Conservation (phyloP, 2,888 invertebrate species). For the Stenichneumon culpator region DNA sequence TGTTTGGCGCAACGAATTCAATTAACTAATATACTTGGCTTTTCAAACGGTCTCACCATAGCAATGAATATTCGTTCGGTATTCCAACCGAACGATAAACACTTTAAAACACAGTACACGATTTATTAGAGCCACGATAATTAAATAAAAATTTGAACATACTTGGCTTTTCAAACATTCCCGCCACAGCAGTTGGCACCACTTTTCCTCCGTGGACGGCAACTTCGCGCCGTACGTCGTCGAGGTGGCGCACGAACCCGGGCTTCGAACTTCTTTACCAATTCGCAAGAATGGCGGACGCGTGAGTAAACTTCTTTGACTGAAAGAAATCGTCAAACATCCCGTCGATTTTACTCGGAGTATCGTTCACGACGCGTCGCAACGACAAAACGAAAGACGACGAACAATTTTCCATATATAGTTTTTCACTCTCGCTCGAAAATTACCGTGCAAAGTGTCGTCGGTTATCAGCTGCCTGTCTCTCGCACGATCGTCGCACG, state of each 20-base stretch:
- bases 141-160: not conserved
- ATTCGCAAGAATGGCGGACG: slow-evolving; percentile 79
- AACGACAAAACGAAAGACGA: slow-evolving; percentile 37
- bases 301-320: slow-evolving; percentile 76
- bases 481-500: slow-evolving; percentile 25
- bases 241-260: slow-evolving; percentile 57
- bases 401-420: slow-evolving; percentile 57
- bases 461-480: slow-evolving; percentile 38
- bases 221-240: slow-evolving; percentile 33
- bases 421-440: slow-evolving; percentile 61
- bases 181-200: slow-evolving; percentile 49
- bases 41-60: slow-evolving; percentile 36
- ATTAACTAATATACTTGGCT: too few species aligned
- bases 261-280: slow-evolving; percentile 67
- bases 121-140: not conserved
- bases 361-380: slow-evolving; percentile 18
- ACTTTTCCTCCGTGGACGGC: slow-evolving; percentile 14
- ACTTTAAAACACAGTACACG: too few species aligned
- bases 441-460: slow-evolving; percentile 50
- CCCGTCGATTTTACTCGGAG: slow-evolving; percentile 61
- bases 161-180: slow-evolving; percentile 16
- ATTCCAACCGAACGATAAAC: too few species aligned
- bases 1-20: too few species aligned
- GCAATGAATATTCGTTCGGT: slow-evolving; percentile 10
- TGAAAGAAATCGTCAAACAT: slow-evolving; percentile 77